Conservation (phyloP, 2,888 invertebrate species). For the Dasysyrphus albostriatus region DNA sequence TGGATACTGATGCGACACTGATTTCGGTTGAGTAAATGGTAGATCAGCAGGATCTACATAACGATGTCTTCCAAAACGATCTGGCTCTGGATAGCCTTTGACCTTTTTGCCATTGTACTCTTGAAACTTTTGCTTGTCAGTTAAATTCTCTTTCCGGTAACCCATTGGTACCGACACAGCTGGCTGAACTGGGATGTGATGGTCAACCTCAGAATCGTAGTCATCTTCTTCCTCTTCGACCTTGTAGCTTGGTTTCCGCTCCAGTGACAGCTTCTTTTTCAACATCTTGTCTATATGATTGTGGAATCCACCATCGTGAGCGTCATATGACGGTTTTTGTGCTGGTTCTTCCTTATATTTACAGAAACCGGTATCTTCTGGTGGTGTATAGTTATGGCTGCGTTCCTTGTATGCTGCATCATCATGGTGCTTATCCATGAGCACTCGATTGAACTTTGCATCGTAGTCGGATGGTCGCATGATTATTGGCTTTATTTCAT, state of each 20-base stretch:
- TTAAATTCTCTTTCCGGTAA: constrained; percentile 82
- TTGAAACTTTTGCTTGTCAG: constrained; percentile 83
- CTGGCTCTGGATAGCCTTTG: constrained; percentile 80
- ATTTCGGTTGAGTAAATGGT: constrained; percentile 79
- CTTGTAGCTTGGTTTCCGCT: constrained; percentile 74
- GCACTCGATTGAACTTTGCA: constrained; percentile 82
- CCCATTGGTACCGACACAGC: constrained; percentile 59
- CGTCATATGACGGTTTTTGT: constrained; percentile 68
- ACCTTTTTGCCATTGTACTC: constrained; percentile 81
- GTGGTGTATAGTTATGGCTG: constrained; percentile 73
- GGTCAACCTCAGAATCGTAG: constrained; percentile 80
- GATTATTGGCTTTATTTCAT: constrained; percentile 83
- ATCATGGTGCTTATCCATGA: constrained; percentile 78
- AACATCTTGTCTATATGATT: constrained; percentile 81
- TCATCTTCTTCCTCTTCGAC: constrained; percentile 79
- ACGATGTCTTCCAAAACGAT: constrained; percentile 82
- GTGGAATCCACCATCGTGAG: constrained; percentile 81
- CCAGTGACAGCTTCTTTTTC: constrained; percentile 80
- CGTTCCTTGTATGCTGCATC: constrained; percentile 79
- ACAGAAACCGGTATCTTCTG: constrained; percentile 69
- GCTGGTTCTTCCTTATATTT: constrained; percentile 70
- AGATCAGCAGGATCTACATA: constrained; percentile 82
- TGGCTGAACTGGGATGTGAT: constrained; percentile 74
- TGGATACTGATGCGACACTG: constrained; percentile 77
- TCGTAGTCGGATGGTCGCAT: constrained; percentile 83